Base-by-base conservation (phyloP, 2,797 vertebrate genomes). In the Spinus pinus region DNA sequence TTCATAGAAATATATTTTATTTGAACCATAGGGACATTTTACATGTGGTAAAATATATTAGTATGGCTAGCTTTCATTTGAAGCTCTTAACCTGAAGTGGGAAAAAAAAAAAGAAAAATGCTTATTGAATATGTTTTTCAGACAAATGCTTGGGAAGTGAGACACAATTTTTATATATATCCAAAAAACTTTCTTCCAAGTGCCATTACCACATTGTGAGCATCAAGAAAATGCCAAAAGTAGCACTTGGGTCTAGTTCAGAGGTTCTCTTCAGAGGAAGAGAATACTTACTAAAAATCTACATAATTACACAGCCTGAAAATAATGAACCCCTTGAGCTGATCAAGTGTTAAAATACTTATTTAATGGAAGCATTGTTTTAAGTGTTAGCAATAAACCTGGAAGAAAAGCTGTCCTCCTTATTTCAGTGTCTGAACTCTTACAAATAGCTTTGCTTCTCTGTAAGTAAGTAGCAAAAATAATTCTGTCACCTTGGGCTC, bases 391-490 rank as follows among this genome's bases (percentile, higher is more conserved):
- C 89, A 90, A 84, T 92, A 96, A 94, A 94, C 27, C 24, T 62
- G 49, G 66, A 41, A 91, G 73, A 81, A 95, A 94, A 90, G 74
- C 9, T 91, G 31, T 54, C 25, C 41, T 72, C 33, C 35, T 81
- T 39, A 39, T 79, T 89, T 93, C 64, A 71, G 7, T n/a, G 23
- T 81, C 86, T 88, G 35, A 46, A 73, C 65, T 51, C 53, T 57
- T 75, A 51, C 39, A 75, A 62, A 47, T 53, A 91, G 20, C 75
- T 91, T 93, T 86, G 19, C 16, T 82, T 93, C 75, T 91, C 41
- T 86, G 16, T 92, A 94, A 93, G n/a, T 91, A 92, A 94, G 20
- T 41, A 96, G 62, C 28, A 95, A 83, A 91, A 93, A 90, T 77
- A 95, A 72, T 95, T 90, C 73, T 92, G 10, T 96, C 81, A 94